Percentiles rank a stretch among this genome's conserved stretches.
Conservation (phyloP, 2,797 vertebrate species). For the Halcyon leucocephala region DNA sequence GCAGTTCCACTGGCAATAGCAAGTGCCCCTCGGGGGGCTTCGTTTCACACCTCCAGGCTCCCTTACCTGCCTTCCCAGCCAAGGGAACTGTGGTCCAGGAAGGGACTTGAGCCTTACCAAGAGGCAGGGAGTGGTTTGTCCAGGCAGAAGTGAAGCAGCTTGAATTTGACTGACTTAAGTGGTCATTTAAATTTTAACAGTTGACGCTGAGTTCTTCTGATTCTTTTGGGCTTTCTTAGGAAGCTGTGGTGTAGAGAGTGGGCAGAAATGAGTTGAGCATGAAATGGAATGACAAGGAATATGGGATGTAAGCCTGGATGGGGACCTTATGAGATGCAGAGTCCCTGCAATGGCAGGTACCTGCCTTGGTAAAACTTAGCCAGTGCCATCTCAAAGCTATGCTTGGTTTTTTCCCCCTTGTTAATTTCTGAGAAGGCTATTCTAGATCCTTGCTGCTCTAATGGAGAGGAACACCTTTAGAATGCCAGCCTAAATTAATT, state of each 20-base stretch:
- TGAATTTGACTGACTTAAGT: neutral
- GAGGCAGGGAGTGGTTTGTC: neutral
- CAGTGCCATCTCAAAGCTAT: neutral
- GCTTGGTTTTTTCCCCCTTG: neutral
- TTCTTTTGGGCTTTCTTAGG: neutral
- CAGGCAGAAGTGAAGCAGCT: neutral
- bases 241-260: neutral
- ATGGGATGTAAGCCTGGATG: slow-evolving; percentile 28
- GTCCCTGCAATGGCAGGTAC: neutral
- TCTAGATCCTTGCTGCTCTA: neutral
- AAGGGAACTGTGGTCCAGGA: neutral
- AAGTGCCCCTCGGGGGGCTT: neutral
- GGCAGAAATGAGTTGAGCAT: neutral
- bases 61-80: neutral
- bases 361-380: neutral
- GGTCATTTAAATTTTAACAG: neutral
- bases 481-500: neutral
- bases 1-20: no score
- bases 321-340: neutral
- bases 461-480: neutral
- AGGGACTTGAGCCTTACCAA: neutral
- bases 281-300: neutral
- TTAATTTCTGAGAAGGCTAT: neutral
- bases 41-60: neutral
- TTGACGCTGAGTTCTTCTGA: neutral